Conservation (phyloP, 2,888 invertebrate species). For the Phalangium opilio region DNA sequence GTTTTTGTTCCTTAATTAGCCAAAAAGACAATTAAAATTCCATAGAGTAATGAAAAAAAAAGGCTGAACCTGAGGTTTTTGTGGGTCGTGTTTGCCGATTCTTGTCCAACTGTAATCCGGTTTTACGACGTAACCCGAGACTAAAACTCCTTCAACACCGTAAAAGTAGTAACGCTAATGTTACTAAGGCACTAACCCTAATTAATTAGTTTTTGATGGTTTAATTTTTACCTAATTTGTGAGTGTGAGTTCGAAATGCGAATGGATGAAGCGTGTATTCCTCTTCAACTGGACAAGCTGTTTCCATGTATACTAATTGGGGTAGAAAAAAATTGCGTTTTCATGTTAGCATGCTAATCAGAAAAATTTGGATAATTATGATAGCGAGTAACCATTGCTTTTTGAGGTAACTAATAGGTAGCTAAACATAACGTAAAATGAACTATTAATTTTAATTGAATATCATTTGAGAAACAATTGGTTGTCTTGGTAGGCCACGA, state of each 20-base stretch:
- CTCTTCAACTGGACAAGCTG: slow-evolving; percentile 63
- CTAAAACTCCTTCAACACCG: slow-evolving; percentile 48
- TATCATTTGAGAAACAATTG: too few relatives aligned
- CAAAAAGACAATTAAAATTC: not conserved
- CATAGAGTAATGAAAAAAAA: not conserved
- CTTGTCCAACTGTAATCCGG: slow-evolving; percentile 54
- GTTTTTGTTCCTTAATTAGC: not conserved
- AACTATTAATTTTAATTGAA: too few relatives aligned
- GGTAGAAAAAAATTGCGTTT: too few relatives aligned
- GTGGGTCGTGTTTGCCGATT: slow-evolving; percentile 70
- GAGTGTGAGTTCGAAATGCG: slow-evolving; percentile 89
- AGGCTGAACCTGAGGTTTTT: slow-evolving; percentile 43
- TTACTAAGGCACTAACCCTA: too few relatives aligned
- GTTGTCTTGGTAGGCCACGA: too few relatives aligned
- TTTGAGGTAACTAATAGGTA: too few relatives aligned
- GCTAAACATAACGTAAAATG: too few relatives aligned
- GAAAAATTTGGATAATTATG: too few relatives aligned
- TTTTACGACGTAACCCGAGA: slow-evolving; percentile 61
- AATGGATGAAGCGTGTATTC: slow-evolving; percentile 79
- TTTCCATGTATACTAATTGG: slow-evolving; percentile 80
- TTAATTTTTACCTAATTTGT: slow-evolving; percentile 50
- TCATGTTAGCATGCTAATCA: too few relatives aligned
- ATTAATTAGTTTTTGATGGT: not conserved
- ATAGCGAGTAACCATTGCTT: too few relatives aligned
- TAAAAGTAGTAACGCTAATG: too few relatives aligned